Conservation (phyloP, 2,113 vertebrate genomes). For the Podarcis muralis region DNA sequence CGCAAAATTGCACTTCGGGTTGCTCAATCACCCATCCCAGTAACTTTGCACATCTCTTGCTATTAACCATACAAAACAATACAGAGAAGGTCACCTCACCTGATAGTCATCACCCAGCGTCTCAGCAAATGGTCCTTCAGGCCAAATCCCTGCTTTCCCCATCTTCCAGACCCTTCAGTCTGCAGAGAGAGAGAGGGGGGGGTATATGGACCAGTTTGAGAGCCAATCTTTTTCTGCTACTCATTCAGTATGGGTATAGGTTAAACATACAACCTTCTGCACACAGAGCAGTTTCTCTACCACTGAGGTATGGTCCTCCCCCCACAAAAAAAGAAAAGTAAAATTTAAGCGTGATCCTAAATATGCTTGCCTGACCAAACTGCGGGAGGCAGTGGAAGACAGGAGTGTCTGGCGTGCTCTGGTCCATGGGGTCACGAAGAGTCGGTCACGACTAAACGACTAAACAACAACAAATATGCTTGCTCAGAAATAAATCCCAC, state of each 20-base stretch:
- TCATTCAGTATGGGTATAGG: neutral
- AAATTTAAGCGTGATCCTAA: neutral
- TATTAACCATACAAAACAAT: neutral
- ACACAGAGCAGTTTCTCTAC: too few species aligned
- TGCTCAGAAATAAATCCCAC: neutral
- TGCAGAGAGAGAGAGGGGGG: neutral
- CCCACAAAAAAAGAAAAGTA: too few species aligned
- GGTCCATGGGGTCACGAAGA: too few species aligned
- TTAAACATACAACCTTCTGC: neutral
- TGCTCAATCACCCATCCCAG: neutral
- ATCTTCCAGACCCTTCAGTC: neutral
- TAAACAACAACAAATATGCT: neutral
- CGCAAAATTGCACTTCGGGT: neutral
- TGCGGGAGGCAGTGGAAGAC: too few species aligned
- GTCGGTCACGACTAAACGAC: too few species aligned
- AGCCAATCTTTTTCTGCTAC: neutral
- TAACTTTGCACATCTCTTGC: neutral
- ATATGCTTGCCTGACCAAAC: neutral
- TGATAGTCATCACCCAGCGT: neutral
- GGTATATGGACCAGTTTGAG: neutral
- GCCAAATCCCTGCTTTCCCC: neutral
- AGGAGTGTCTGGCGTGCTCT: too few species aligned
- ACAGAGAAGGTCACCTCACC: neutral
- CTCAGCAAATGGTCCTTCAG: neutral
- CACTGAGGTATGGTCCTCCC: too few species aligned